Evolutionary conservation across 2,888 invertebrate genomes (phyloP), one percentile per base, ranked within the genome.

Genomic region (Liopterus haemorrhoidalis): DNA sequence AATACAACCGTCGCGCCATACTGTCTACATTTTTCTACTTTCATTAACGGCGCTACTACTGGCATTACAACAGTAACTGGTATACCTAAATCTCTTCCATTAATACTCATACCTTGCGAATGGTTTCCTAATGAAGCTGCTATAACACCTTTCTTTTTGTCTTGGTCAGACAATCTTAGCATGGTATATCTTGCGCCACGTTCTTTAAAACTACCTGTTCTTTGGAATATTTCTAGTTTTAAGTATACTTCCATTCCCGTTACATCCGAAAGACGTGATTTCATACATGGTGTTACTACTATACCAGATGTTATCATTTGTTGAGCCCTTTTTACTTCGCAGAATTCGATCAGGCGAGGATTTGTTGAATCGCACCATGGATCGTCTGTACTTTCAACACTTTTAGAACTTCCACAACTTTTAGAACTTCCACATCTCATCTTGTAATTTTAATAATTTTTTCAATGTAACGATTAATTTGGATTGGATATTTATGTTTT

Each of bases 61-160:
- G 85, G 84, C 81, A 85, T 79, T 19, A 85, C 76, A 1, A 83
- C 90, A 0, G 87, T 88, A 0, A 81, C 78, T 0, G 85, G 80
- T 16, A 87, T 75, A 27, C 72, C 71, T 5, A 90, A 71, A 46
- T 76, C 73, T 54, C 76, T 71, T 1, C 88, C 89, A 62, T 90
- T 90, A 63, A 85, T 91, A 53, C 83, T 81, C 33, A 90, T 61
- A 1, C 80, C 79, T 25, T 78, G 64, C 0, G 82, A 84, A 58
- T 82, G 83, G 60, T 86, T 85, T 0, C 85, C 85, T 8, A 80
- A 71, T 4, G 82, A 82, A 0, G 82, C 82, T 8, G 82, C 72
- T 20, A 81, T 76, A 1, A 85, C 76, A 3, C 85, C 85, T 4
- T 66, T 63, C 53, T 70, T 70, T 59, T 73, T 76, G 60, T 81